These are phyloP conservation scores for Sinella curviseta DNA, from an alignment of 1,140 invertebrate species.

Conservation along the genomic window DNA sequence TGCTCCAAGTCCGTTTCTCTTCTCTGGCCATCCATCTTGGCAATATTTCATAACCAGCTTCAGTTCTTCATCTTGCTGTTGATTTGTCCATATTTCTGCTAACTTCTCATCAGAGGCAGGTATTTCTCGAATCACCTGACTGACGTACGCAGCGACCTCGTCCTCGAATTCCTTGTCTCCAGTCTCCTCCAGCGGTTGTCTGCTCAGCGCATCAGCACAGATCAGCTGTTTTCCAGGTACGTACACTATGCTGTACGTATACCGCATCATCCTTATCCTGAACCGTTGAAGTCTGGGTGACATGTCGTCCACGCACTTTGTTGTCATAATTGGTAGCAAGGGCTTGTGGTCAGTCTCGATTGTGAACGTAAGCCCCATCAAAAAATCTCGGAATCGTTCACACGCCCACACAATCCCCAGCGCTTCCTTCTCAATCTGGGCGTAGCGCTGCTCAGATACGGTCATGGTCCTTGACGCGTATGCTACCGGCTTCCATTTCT, in stretches of 20 bases:
- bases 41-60: not conserved
- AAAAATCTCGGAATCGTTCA: constrained; percentile 48
- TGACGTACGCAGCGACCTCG: constrained; percentile 23
- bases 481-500: constrained; percentile 45
- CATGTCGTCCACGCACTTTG: constrained; percentile 51
- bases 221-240: constrained; percentile 51
- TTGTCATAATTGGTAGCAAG: constrained; percentile 48
- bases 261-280: constrained; percentile 52
- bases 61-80: not conserved
- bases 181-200: constrained; percentile 35
- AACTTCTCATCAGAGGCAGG: constrained; percentile 20
- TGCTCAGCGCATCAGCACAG: constrained; percentile 52
- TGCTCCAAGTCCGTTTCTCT: constrained; percentile 48
- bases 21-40: constrained; percentile 54
- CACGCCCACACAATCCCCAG: constrained; percentile 51
- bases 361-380: constrained; percentile 47
- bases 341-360: constrained; percentile 54
- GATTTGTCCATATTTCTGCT: constrained; percentile 14
- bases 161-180: constrained; percentile 6
- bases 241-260: constrained; percentile 51
- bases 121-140: not conserved
- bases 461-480: constrained; percentile 51
- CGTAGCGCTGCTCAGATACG: constrained; percentile 48
- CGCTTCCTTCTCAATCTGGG: constrained; percentile 52
- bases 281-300: constrained; percentile 54